Conservation (phyloP, 2,113 vertebrate genomes). For the Riparia riparia region DNA sequence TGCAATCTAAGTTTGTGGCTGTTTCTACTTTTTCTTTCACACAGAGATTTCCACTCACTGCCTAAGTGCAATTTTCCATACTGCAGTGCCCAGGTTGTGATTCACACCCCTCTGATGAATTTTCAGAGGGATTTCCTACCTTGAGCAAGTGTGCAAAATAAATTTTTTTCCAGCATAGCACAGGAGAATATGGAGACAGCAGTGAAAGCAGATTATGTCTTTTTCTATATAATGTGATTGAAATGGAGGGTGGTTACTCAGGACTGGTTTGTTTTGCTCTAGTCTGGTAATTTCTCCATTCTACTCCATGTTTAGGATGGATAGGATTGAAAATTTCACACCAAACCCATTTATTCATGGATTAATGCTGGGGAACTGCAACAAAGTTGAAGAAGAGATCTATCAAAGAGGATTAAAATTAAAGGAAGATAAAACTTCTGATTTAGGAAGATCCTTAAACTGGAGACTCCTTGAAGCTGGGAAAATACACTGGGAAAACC, state of each 20-base stretch:
- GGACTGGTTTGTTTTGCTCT: neutral
- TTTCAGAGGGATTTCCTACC: neutral
- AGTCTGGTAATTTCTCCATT: neutral
- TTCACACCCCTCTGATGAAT: neutral
- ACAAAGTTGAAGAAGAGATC: neutral
- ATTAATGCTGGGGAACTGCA: neutral
- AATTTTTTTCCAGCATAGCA: accelerated
- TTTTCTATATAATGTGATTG: neutral
- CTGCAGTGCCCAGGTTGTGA: neutral
- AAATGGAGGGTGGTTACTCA: neutral
- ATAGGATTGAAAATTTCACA: neutral
- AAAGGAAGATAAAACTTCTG: neutral
- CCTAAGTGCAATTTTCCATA: neutral
- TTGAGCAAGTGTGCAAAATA: neutral
- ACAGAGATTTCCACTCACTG: neutral
- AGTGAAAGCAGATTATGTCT: neutral
- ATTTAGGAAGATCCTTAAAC: neutral
- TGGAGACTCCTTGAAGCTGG: neutral
- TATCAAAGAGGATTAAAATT: neutral
- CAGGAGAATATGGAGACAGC: neutral
- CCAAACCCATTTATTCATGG: neutral
- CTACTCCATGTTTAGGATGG: neutral
- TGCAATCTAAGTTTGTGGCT: neutral
- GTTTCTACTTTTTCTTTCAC: neutral
- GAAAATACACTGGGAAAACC: neutral